These are phyloP conservation scores for Stratiomys singularior DNA, from an alignment of 2,888 invertebrate genomes.

Conservation along the genomic window DNA sequence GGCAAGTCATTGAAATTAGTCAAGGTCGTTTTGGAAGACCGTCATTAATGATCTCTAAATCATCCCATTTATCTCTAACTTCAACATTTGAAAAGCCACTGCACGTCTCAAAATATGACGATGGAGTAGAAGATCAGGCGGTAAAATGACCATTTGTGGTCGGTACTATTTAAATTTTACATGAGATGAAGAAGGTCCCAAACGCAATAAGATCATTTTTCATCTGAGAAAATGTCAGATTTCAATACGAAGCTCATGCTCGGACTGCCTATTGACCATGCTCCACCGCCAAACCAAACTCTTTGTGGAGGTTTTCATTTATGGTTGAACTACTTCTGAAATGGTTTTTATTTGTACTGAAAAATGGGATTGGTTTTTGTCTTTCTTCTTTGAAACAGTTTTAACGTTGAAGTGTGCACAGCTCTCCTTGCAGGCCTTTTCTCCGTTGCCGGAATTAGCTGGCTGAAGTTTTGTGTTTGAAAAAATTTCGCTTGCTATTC, in stretches of 20 bases:
- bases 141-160: slow-evolving; percentile 1
- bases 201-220: slow-evolving; percentile 38
- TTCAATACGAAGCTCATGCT: slow-evolving; percentile 35
- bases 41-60: slow-evolving; percentile 7
- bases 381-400: neutral
- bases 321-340: slow-evolving; percentile 43
- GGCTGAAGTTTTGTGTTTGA: neutral
- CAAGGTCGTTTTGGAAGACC: slow-evolving; percentile 26
- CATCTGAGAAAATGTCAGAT: slow-evolving; percentile 33
- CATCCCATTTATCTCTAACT: neutral
- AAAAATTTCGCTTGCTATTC: slow-evolving; percentile 21
- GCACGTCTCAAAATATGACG: neutral
- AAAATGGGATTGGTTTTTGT: slow-evolving; percentile 37
- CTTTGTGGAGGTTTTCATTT: slow-evolving; percentile 20
- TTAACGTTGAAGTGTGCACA: neutral
- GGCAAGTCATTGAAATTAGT: slow-evolving; percentile 9
- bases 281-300: slow-evolving; percentile 5
- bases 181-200: neutral
- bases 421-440: too few relatives aligned
- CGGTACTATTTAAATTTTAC: neutral
- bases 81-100: neutral
- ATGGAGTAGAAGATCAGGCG: neutral
- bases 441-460: slow-evolving; percentile 19
- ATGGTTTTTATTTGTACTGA: slow-evolving; percentile 16
- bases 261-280: slow-evolving; percentile 35